Evolutionary conservation across 2,888 invertebrate genomes (phyloP).

Genomic region (Andrena trimmerana): DNA sequence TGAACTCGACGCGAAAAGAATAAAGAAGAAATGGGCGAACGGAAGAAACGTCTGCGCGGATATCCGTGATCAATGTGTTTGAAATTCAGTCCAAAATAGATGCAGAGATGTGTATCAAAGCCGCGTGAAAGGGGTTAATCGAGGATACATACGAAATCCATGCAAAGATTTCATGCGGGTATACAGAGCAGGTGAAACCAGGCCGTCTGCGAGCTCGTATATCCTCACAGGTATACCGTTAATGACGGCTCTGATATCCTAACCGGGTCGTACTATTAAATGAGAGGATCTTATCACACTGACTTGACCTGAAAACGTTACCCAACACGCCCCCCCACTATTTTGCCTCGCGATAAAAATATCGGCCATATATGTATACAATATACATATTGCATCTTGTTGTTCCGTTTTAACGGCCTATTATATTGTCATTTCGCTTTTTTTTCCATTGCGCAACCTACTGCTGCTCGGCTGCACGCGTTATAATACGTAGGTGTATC

Average conservation of each 20-base stretch:
- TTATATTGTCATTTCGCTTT: neutral
- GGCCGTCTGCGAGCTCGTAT: conserved; percentile 49
- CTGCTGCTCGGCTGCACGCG: neutral
- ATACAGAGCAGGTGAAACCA: conserved; percentile 43
- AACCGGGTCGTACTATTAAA: conserved; percentile 51
- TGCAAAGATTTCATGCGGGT: conserved; percentile 35
- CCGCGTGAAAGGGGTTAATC: conserved; percentile 40
- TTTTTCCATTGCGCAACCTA: neutral
- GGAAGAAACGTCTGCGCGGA: neutral
- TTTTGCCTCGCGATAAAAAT: conserved; percentile 50
- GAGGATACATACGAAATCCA: conserved; percentile 46
- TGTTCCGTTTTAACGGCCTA: neutral
- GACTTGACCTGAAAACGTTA: conserved; percentile 70
- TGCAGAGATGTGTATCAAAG: conserved; percentile 5
- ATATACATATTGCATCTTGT: conserved; percentile 18
- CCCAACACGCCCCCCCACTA: conserved; percentile 27
- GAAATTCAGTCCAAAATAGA: conserved; percentile 29
- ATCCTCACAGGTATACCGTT: conserved; percentile 57
- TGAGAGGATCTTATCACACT: conserved; percentile 63
- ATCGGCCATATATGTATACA: conserved; percentile 26
- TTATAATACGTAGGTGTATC: neutral
- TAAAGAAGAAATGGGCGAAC: neutral
- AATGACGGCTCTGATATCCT: conserved; percentile 60
- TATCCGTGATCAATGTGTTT: conserved; percentile 26
- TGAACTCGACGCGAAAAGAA: neutral